Conservation (phyloP, 1,140 invertebrate genomes). For the Rhopalosiphum maidis region DNA sequence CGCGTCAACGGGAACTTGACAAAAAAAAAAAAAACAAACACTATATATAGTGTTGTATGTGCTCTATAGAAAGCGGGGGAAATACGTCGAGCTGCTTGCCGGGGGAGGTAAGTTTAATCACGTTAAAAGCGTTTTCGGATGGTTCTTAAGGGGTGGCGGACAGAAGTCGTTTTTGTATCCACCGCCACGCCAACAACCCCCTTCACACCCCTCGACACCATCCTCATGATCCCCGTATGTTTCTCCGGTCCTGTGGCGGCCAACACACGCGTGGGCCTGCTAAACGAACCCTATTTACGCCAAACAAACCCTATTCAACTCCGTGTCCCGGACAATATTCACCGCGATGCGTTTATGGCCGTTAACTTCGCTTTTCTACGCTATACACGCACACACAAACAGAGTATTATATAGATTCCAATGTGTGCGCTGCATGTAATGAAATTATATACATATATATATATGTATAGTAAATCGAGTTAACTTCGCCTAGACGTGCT, state of each 20-base stretch:
- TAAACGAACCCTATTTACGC: conserved; percentile 53
- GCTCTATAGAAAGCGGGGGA: neutral
- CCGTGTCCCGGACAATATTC: conserved; percentile 26
- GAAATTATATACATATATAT: conserved; percentile 36
- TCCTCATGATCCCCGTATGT: neutral
- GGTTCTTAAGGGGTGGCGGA: conserved; percentile 48
- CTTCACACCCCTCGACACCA: neutral
- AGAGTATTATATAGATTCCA: neutral
- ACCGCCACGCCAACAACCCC: neutral
- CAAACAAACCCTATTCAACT: conserved; percentile 42
- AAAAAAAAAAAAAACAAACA: conserved; percentile 30
- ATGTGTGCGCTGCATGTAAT: neutral
- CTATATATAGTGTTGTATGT: neutral
- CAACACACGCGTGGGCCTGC: neutral
- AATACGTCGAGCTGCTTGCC: neutral
- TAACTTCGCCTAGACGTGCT: neutral
- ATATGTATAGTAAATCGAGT: conserved; percentile 29
- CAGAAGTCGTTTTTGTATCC: conserved; percentile 52
- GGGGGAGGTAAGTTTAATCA: conserved; percentile 61
- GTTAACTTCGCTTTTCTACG: conserved; percentile 54
- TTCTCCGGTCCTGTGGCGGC: conserved; percentile 29
- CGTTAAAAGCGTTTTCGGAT: conserved; percentile 57
- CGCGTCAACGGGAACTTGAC: conserved; percentile 44
- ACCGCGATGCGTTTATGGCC: conserved; percentile 41
- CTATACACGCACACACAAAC: neutral